Base-by-base conservation (phyloP, 2,797 vertebrate species). In the Hafferia zeledoni region DNA sequence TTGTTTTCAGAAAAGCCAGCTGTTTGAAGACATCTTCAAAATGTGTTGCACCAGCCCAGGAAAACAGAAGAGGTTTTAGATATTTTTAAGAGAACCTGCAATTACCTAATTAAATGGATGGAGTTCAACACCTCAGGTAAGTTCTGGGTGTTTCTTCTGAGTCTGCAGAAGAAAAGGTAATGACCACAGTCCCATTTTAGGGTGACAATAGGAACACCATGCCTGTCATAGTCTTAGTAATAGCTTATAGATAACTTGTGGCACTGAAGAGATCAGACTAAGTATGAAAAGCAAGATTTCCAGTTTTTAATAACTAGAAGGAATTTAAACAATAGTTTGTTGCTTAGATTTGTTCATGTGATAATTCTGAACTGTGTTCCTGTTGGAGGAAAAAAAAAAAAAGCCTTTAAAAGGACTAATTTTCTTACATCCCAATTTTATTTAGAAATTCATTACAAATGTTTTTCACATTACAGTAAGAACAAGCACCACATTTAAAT, bases 381-480 rank as follows among this genome's bases (percentile, higher is more conserved):
- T 52, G 89, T 53, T 15, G 19, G 17, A 72, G 8, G 9, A n/a
- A n/a, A n/a, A n/a, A n/a, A n/a, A 64, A 17, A 61, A 43, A 30
- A 74, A 53, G 31, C 33, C 37, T 83, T 87, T 81, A 33, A 64
- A 87, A 67, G 11, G 25, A 90, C 2, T 47, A 27, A 81, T 68
- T 93, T 89, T 52, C 61, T 88, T 74, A 65, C 19, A 63, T 83
- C 55, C 10, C 89, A 5, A 55, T 86, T 96, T 90, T 91, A 96
- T 87, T 91, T 93, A 47, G 44, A 94, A 98, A 97, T 95, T 95
- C 69, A 96, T 96, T 92, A 84, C 57, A 81, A 33, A 78, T 16
- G 55, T 90, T 95, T 63, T 68, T 49, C 77, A 93, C 4, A 1
- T 90, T 84, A 71, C 64, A 80, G 47, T 24, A 56, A 94, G 49